Evolutionary conservation across 2,888 invertebrate species (phyloP).

Genomic region (Loripinus fragilis): DNA sequence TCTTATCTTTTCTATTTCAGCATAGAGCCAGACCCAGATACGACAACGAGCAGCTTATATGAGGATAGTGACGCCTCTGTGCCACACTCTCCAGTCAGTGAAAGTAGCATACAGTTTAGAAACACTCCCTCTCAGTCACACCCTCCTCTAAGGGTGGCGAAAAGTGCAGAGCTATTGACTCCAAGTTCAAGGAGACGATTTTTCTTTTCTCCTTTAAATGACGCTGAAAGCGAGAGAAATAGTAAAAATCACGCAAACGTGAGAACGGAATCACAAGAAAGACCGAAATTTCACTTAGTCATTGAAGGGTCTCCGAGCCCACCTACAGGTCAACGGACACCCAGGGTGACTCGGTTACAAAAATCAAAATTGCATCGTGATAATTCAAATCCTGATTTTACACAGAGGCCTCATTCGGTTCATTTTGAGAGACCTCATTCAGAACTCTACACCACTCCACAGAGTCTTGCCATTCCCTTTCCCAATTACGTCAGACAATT

Average conservation of each 20-base stretch:
- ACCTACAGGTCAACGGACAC: constrained; percentile 52
- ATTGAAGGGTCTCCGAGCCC: constrained; percentile 65
- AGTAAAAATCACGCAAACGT: constrained; percentile 13
- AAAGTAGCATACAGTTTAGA: constrained; percentile 60
- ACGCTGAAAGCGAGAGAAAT: constrained; percentile 38
- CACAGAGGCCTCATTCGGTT: constrained; percentile 61
- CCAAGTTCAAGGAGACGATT: constrained; percentile 63
- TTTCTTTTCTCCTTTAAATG: constrained; percentile 55
- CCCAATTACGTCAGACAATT: constrained; percentile 62
- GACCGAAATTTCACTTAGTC: constrained; percentile 61
- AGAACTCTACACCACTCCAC: constrained; percentile 67
- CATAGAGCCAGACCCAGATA: constrained; percentile 78
- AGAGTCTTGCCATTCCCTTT: constrained; percentile 76
- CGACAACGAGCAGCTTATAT: constrained; percentile 76
- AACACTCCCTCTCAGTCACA: constrained; percentile 39
- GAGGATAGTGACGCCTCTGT: constrained; percentile 77
- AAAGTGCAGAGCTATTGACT: constrained; percentile 69
- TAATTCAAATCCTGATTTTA: constrained; percentile 65
- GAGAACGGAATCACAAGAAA: constrained; percentile 53
- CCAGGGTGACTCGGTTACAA: constrained; percentile 48
- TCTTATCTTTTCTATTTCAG: constrained; percentile 59
- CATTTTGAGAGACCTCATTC: constrained; percentile 70
- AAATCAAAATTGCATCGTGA: constrained; percentile 65
- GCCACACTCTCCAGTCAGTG: constrained; percentile 75
- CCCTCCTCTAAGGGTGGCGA: constrained; percentile 63